Percentiles rank a stretch among this genome's conserved stretches.
phyloP scores from a whole-genome alignment of 2,113 vertebrate species.

The Microcebus murinus region DNA sequence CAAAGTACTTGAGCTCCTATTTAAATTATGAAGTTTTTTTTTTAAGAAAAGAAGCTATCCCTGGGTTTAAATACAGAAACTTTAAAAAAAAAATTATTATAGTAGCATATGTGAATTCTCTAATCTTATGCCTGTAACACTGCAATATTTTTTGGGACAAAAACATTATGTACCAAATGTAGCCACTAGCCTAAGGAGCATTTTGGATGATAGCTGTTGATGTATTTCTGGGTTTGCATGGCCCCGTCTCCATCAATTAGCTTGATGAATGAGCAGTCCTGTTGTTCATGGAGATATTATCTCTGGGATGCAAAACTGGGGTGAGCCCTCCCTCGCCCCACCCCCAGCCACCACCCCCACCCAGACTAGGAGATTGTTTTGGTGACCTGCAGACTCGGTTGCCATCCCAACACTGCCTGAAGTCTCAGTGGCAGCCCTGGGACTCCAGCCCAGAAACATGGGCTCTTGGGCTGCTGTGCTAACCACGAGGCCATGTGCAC shows the following conservation, averaged over 20 bases:
- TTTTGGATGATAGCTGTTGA: neutral
- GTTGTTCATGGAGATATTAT: neutral
- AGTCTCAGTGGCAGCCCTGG: conserved; percentile 45
- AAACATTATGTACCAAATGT: neutral
- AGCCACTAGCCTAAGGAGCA: neutral
- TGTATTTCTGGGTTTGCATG: neutral
- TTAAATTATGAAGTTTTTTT: neutral
- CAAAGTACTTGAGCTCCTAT: neutral
- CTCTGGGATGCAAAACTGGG: neutral
- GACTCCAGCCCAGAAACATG: conserved; percentile 52
- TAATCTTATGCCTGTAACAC: neutral
- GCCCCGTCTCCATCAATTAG: neutral
- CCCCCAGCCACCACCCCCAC: neutral
- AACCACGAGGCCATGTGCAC: conserved; percentile 51
- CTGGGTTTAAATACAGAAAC: neutral
- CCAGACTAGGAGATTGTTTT: neutral
- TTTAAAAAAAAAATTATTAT: neutral
- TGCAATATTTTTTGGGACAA: neutral
- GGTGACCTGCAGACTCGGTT: neutral
- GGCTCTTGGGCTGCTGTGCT: conserved; percentile 12
- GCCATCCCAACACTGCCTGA: conserved; percentile 27
- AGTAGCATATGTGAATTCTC: neutral
- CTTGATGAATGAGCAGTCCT: neutral
- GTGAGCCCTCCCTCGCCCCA: neutral
- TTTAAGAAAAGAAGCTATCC: neutral